A percentile compares a stretch with the other conserved stretches of the same genome.
phyloP scores from a whole-genome alignment of 2,797 vertebrate species.

The Orestias chungarensis region DNA sequence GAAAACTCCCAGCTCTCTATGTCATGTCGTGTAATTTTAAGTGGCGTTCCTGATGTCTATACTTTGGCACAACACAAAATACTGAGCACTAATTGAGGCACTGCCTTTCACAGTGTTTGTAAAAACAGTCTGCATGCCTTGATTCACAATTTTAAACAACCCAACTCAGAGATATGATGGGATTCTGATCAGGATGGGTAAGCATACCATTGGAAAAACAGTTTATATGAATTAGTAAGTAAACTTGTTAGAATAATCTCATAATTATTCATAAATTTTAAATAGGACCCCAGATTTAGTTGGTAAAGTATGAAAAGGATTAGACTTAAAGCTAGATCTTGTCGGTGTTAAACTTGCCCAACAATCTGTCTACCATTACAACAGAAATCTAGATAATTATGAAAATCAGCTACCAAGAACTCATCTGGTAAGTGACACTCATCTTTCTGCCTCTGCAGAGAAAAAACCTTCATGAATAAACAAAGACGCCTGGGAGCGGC shows the following conservation, averaged over 20 bases:
- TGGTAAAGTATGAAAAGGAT: neutral
- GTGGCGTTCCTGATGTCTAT: neutral
- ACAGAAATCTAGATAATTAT: constrained; percentile 21
- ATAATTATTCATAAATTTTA: no score
- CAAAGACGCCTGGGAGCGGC: constrained; percentile 31
- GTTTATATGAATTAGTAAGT: no score
- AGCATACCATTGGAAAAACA: no score
- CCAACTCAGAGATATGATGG: no score
- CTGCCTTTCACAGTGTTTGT: no score
- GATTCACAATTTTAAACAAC: neutral
- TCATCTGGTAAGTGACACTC: neutral
- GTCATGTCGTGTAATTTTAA: no score
- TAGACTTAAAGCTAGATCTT: neutral
- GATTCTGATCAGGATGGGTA: no score
- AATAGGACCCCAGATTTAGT: neutral
- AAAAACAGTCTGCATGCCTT: neutral
- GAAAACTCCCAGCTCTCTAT: no score
- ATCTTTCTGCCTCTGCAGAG: constrained; percentile 7
- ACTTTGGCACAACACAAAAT: neutral
- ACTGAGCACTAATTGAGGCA: no score
- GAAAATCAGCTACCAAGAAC: neutral
- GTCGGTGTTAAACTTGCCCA: neutral
- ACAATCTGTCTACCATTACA: neutral
- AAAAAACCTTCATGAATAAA: constrained; percentile 17
- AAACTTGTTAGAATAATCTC: no score